Evolutionary conservation across 2,113 vertebrate genomes (phyloP).

Genomic region (Oncorhynchus keta): DNA sequence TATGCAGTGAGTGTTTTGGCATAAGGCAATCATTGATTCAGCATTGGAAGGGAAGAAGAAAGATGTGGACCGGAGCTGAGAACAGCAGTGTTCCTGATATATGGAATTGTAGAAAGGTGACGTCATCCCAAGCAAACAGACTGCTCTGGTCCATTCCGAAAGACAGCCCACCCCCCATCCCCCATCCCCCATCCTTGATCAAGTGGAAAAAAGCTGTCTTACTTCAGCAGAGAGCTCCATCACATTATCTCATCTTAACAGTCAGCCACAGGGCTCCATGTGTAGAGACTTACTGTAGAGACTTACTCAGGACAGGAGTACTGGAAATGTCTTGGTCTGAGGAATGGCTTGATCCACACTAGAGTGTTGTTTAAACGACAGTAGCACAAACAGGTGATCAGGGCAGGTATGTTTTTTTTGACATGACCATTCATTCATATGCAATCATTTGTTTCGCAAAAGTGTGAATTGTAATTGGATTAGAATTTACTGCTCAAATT

Average conservation of each 20-base stretch:
- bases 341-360: background rate
- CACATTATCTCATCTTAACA: conserved; percentile 62
- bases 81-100: conserved; percentile 69
- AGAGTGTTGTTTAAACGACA: too few relatives aligned
- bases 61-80: conserved; percentile 50
- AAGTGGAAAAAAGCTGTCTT: conserved; percentile 57
- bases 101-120: conserved; percentile 72
- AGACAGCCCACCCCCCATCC: conserved; percentile 37
- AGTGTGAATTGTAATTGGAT: too few relatives aligned
- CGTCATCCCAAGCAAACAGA: conserved; percentile 74
- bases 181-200: conserved; percentile 60
- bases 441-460: too few relatives aligned
- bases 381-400: too few relatives aligned
- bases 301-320: conserved; percentile 15
- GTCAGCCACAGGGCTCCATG: conserved; percentile 25
- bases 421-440: too few relatives aligned
- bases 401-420: too few relatives aligned
- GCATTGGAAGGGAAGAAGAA: conserved; percentile 38
- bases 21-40: conserved; percentile 53
- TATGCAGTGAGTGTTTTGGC: conserved; percentile 37
- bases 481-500: too few relatives aligned
- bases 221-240: conserved; percentile 49
- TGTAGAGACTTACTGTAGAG: conserved; percentile 25
- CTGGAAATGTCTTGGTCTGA: background rate
- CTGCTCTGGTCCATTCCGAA: conserved; percentile 58